Evolutionary conservation across 2,113 vertebrate genomes (phyloP).

Genomic region (Gobius niger): DNA sequence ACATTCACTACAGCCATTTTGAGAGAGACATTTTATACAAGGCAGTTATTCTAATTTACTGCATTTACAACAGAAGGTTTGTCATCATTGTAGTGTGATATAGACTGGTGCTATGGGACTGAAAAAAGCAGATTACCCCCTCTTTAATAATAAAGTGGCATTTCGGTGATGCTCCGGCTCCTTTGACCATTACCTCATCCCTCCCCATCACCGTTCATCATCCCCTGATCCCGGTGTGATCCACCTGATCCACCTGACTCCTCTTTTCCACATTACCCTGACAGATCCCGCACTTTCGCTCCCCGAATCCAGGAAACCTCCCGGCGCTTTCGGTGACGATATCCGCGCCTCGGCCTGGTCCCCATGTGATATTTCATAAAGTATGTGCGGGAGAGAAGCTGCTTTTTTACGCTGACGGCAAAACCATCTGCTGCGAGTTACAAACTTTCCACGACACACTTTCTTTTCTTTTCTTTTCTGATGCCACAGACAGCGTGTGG

Average conservation of each 20-base stretch:
- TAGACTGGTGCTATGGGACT: too few relatives aligned
- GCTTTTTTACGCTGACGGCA: constrained; percentile 29
- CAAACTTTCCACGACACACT: constrained; percentile 49
- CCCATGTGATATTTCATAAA: background rate
- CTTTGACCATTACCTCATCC: background rate
- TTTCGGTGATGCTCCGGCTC: background rate
- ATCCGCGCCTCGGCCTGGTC: background rate
- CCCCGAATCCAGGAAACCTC: constrained; percentile 13
- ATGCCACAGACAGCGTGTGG: too few relatives aligned
- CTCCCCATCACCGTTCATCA: background rate
- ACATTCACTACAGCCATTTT: too few relatives aligned
- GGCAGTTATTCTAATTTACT: too few relatives aligned
- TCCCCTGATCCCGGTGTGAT: background rate
- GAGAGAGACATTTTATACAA: too few relatives aligned
- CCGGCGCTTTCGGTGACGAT: constrained; percentile 7
- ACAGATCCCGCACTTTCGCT: constrained; percentile 10
- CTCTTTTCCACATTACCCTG: constrained; percentile 42
- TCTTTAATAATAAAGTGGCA: too few relatives aligned
- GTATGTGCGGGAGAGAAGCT: background rate
- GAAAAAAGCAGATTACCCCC: too few relatives aligned
- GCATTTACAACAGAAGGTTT: too few relatives aligned
- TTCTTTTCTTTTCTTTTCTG: constrained; percentile 19
- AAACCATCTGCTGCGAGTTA: constrained; percentile 69
- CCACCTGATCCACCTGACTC: background rate
- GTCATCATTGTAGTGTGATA: too few relatives aligned